Base-by-base conservation (phyloP, 2,797 vertebrate genomes). In the Mycteria americana region DNA sequence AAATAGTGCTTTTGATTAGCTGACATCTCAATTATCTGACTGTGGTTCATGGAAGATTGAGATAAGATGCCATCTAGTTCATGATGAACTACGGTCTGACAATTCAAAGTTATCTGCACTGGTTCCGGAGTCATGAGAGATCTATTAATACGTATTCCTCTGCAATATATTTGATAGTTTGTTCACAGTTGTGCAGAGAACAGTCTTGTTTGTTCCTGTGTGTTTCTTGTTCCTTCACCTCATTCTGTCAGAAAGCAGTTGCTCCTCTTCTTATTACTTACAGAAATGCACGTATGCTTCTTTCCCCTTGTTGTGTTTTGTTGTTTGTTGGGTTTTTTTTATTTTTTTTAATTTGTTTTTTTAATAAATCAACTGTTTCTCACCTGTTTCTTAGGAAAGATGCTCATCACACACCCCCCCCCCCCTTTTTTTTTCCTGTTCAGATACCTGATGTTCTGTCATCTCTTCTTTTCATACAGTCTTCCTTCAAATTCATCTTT, bases 191-290 rank as follows among this genome's bases (percentile, higher is more conserved):
- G 37, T 79, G 72, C 39, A 91, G 75, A 46, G 86, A 73, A 78
- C 8, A 70, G 33, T 67, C n/a, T 27, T 92, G 48, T 82, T 85
- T 68, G 22, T 84, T 92, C 30, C 46, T 33, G 9, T 64, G 64
- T 62, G 23, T 70, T 94, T 92, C 57, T 83, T 2, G 0, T 82
- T 92, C 41, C n/a, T 93, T 94, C 35, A 57, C 92, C 89, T 89
- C 94, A 74, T 96, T 96, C 77, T 92, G 73, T 92, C 91, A 94
- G 57, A 84, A 80, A 59, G 77, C 48, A 63, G 48, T 73, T 79
- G 68, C 59, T 87, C 21, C 25, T 80, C 54, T 90, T 88, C 50
- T 59, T 41, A 1, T 80, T 28, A 25, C 59, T 69, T 73, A 18
- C 0, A 80, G 46, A 82, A 69, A 10, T 54, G 25, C 23, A 6